phyloP scores from a whole-genome alignment of 2,113 vertebrate genomes.

The Coryphaenoides rupestris region DNA sequence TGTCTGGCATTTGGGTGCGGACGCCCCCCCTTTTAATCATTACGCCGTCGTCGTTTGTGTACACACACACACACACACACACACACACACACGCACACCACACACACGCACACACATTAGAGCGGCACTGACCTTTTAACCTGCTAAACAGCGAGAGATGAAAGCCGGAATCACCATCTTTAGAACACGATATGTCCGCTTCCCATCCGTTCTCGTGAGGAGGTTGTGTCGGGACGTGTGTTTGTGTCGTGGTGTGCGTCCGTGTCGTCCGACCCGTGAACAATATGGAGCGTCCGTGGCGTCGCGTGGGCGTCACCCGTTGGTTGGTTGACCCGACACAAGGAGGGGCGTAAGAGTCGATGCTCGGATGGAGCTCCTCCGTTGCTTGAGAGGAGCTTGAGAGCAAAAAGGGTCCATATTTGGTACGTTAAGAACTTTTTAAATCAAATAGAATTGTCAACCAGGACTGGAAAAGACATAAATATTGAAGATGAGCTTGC shows the following conservation, averaged over 20 bases:
- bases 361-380: no score
- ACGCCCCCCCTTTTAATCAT: constrained; percentile 40
- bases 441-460: no score
- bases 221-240: neutral
- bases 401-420: no score
- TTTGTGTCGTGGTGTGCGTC: neutral
- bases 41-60: neutral
- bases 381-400: no score
- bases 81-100: neutral
- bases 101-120: no score
- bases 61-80: neutral
- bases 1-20: constrained; percentile 46
- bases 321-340: no score
- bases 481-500: no score
- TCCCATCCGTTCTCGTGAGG: constrained; percentile 48
- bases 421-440: no score
- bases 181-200: constrained; percentile 32
- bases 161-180: constrained; percentile 40
- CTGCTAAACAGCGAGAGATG: constrained; percentile 17
- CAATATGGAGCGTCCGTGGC: no score
- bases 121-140: constrained; percentile 2
- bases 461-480: no score
- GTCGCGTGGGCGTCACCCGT: no score
- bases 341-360: no score
- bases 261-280: neutral